Conservation (phyloP, 2,113 vertebrate genomes). For the Pungitius pungitius region DNA sequence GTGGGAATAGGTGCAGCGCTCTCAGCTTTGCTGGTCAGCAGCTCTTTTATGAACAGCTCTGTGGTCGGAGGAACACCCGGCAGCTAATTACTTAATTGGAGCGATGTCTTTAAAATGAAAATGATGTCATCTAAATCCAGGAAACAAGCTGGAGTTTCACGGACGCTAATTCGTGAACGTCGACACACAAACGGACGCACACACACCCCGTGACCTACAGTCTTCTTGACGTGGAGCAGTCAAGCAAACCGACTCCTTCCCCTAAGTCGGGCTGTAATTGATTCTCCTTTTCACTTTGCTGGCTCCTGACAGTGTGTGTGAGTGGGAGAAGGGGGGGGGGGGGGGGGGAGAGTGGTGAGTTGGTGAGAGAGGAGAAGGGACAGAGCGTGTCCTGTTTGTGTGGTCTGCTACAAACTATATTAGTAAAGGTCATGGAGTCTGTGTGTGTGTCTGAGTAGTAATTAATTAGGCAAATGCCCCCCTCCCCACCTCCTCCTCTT, state of each 20-base stretch:
- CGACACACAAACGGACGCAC: conserved; percentile 35
- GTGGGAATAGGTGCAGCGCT: conserved; percentile 66
- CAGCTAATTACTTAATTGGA: conserved; percentile 85
- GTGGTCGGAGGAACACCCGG: conserved; percentile 79
- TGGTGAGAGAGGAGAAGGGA: conserved; percentile 28
- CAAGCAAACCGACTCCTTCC: conserved; percentile 61
- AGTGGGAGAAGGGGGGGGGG: conserved; percentile 30
- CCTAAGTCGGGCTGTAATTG: conserved; percentile 69
- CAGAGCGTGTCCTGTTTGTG: conserved; percentile 56
- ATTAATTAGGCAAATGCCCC: conserved; percentile 76
- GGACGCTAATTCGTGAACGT: conserved; percentile 37
- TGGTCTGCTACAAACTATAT: conserved; percentile 70
- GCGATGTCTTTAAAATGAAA: conserved; percentile 79
- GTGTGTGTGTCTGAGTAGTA: conserved; percentile 55
- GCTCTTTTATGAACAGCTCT: conserved; percentile 81
- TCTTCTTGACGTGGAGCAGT: conserved; percentile 71
- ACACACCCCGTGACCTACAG: conserved; percentile 57
- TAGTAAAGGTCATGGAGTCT: conserved; percentile 73
- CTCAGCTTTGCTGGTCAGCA: conserved; percentile 76
- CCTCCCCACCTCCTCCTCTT: conserved; percentile 44
- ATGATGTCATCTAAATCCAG: conserved; percentile 81
- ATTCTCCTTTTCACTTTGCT: conserved; percentile 67
- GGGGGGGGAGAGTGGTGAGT: conserved; percentile 21
- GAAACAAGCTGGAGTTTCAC: conserved; percentile 67
- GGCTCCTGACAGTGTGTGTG: conserved; percentile 40